phyloP scores from a whole-genome alignment of 2,888 invertebrate genomes.

The Xestia xanthographa region DNA sequence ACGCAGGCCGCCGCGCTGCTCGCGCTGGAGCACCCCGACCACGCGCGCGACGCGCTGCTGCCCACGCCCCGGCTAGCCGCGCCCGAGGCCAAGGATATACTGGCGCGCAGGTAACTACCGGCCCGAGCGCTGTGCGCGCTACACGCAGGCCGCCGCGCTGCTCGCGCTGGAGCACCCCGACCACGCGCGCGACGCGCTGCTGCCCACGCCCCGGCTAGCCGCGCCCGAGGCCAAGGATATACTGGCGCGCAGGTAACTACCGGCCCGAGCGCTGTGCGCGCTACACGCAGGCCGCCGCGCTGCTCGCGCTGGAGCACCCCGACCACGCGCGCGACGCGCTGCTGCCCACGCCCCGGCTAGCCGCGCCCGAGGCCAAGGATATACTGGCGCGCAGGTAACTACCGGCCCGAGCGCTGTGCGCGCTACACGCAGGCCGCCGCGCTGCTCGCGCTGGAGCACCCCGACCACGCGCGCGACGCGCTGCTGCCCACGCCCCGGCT shows the following conservation, averaged over 20 bases:
- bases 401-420: constrained; percentile 96
- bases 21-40: constrained; percentile 96
- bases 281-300: constrained; percentile 96
- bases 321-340: constrained; percentile 96
- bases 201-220: constrained; percentile 88
- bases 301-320: constrained; percentile 97
- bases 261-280: constrained; percentile 97
- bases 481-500: constrained; percentile 89
- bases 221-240: constrained; percentile 96
- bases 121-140: constrained; percentile 97
- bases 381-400: constrained; percentile 90
- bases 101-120: constrained; percentile 86
- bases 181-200: constrained; percentile 95
- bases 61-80: constrained; percentile 91
- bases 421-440: constrained; percentile 97
- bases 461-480: constrained; percentile 95
- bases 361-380: constrained; percentile 95
- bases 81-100: constrained; percentile 95
- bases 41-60: constrained; percentile 94
- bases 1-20: constrained; percentile 97
- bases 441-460: constrained; percentile 96
- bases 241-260: constrained; percentile 85
- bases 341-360: constrained; percentile 86
- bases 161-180: constrained; percentile 96
- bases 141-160: constrained; percentile 97